These are phyloP conservation scores for Chironex yamaguchii DNA, from an alignment of 30 jellyfish, hydroid and myxozoan species.

Conservation along the genomic window DNA sequence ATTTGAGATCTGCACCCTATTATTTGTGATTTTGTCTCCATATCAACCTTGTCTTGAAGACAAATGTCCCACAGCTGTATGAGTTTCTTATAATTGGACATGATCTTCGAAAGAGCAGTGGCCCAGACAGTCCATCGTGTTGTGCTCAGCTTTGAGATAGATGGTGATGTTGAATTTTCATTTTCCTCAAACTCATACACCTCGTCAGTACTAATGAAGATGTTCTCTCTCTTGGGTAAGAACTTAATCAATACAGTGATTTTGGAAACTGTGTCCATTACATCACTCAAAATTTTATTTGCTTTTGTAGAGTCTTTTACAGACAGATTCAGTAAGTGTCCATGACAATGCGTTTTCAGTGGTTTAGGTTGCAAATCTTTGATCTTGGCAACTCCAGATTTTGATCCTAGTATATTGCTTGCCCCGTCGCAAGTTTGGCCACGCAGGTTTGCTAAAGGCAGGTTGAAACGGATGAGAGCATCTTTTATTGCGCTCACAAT, in stretches of 20 bases:
- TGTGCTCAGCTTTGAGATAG: no score
- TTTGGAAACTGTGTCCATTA: neutral
- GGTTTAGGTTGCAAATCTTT: neutral
- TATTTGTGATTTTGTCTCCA: no score
- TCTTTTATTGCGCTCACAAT: no score
- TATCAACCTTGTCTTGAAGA: conserved; percentile 11
- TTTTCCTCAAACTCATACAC: no score
- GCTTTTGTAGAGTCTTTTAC: neutral
- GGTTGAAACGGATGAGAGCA: no score
- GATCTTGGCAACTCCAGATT: neutral
- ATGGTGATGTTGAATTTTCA: no score
- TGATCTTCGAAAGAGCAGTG: conserved; percentile 9
- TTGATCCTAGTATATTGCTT: neutral
- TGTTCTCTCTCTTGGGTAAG: neutral
- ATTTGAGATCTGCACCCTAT: no score
- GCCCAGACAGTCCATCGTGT: conserved; percentile 52
- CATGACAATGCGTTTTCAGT: neutral
- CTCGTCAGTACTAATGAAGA: neutral
- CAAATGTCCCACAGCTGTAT: conserved; percentile 28
- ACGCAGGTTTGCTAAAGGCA: no score
- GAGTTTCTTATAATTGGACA: conserved; percentile 9
- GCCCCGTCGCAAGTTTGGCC: neutral
- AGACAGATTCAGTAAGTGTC: neutral
- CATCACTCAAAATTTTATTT: neutral
- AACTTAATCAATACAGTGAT: no score